These are phyloP conservation scores for Sus scrofa DNA, from an alignment of 2,113 vertebrate species.

Conservation along the genomic window T2T-Sscrofa CM000812.6:133944001-133944500, in stretches of 20 bases:
- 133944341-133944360: slow-evolving; percentile 81
- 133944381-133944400: slow-evolving; percentile 77
- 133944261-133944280: slow-evolving; percentile 66
- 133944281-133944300: slow-evolving; percentile 68
- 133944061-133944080: slow-evolving; percentile 81
- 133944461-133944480: slow-evolving; percentile 69
- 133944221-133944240: slow-evolving; percentile 75
- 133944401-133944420: slow-evolving; percentile 76
- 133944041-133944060: slow-evolving; percentile 45
- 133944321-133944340: slow-evolving; percentile 69
- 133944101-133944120: slow-evolving; percentile 70
- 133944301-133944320: slow-evolving; percentile 46
- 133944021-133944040: not conserved
- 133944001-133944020: too few relatives aligned
- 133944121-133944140: slow-evolving; percentile 61
- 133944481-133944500: slow-evolving; percentile 75
- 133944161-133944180: slow-evolving; percentile 74
- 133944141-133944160: slow-evolving; percentile 79
- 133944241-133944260: slow-evolving; percentile 71
- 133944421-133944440: slow-evolving; percentile 68
- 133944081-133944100: slow-evolving; percentile 78
- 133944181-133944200: slow-evolving; percentile 80
- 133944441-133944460: slow-evolving; percentile 71
- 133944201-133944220: slow-evolving; percentile 77
- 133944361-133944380: slow-evolving; percentile 77